These are phyloP conservation scores for Pipistrellus kuhlii DNA, from an alignment of 2,797 vertebrate species.

Conservation along the genomic window DNA sequence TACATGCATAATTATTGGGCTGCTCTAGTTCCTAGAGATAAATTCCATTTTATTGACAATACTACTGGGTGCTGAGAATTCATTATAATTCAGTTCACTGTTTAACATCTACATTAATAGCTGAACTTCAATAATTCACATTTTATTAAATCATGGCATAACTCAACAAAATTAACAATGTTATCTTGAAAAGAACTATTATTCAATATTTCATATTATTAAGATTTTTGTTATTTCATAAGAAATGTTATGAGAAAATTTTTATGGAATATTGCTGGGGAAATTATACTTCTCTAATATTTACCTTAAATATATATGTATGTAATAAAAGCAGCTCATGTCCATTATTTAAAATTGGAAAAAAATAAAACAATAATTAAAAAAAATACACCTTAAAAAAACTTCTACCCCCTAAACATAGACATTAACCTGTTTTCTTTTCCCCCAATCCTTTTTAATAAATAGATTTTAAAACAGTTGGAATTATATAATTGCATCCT, in stretches of 20 bases:
- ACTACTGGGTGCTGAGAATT: slow-evolving; percentile 39
- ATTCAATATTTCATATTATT: slow-evolving; percentile 48
- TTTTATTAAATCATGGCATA: slow-evolving; percentile 59
- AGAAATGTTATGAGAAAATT: slow-evolving; percentile 52
- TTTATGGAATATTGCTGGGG: slow-evolving; percentile 5
- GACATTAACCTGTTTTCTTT: background rate
- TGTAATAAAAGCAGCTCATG: slow-evolving; percentile 11
- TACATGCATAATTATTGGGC: slow-evolving; percentile 52
- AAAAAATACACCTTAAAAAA: background rate
- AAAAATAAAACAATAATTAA: background rate
- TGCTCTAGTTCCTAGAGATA: slow-evolving; percentile 29
- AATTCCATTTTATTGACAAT: slow-evolving; percentile 42
- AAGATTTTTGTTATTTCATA: slow-evolving; percentile 52
- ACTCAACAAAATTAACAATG: slow-evolving; percentile 43
- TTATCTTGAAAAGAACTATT: slow-evolving; percentile 33
- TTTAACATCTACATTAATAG: slow-evolving; percentile 38
- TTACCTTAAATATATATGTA: background rate
- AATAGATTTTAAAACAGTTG: slow-evolving; percentile 42
- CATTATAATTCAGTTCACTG: slow-evolving; percentile 13
- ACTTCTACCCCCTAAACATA: background rate
- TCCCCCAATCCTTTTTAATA: background rate
- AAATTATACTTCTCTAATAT: background rate
- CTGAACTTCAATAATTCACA: slow-evolving; percentile 53
- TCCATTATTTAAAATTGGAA: slow-evolving; percentile 60
- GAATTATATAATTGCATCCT: background rate